A percentile compares a stretch with the other conserved stretches of the same genome.
Evolutionary conservation across 2,113 vertebrate species (phyloP).

Genomic region (Ochotona princeps): DNA sequence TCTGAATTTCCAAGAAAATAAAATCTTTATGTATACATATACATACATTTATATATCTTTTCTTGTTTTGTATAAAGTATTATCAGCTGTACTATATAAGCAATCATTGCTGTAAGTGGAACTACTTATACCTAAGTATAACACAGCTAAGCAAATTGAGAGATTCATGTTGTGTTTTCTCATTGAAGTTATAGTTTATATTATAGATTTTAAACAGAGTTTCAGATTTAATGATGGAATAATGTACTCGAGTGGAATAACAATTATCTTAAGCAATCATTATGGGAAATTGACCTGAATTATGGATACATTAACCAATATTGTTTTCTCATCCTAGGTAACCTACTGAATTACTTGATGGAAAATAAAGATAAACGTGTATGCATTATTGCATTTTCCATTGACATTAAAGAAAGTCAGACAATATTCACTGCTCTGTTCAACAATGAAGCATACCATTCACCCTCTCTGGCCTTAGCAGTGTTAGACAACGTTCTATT

Average conservation of each 20-base stretch:
- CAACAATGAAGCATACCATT: constrained; percentile 75
- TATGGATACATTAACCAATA: not conserved
- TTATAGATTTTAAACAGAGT: not conserved
- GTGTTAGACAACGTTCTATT: constrained; percentile 68
- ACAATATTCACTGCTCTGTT: constrained; percentile 54
- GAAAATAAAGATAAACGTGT: not conserved
- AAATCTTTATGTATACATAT: too few species aligned
- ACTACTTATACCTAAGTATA: not conserved
- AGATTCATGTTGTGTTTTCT: constrained; percentile 6
- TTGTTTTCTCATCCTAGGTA: constrained; percentile 43
- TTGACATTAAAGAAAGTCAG: not conserved
- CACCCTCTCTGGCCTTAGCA: constrained; percentile 50
- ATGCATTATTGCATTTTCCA: constrained; percentile 71
- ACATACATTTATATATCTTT: not conserved
- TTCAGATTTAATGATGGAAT: not conserved
- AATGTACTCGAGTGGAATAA: not conserved
- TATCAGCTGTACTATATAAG: not conserved
- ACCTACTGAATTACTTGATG: constrained; percentile 49
- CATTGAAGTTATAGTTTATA: not conserved
- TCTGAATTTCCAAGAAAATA: too few species aligned
- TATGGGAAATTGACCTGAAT: not conserved
- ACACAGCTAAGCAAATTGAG: not conserved
- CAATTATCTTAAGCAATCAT: constrained; percentile 6
- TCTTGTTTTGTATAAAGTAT: not conserved
- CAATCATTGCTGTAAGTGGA: not conserved